Percentiles rank a stretch among this genome's conserved stretches.
phyloP scores from a whole-genome alignment of 1,140 invertebrate genomes.

The Papilio polyxenes region DNA sequence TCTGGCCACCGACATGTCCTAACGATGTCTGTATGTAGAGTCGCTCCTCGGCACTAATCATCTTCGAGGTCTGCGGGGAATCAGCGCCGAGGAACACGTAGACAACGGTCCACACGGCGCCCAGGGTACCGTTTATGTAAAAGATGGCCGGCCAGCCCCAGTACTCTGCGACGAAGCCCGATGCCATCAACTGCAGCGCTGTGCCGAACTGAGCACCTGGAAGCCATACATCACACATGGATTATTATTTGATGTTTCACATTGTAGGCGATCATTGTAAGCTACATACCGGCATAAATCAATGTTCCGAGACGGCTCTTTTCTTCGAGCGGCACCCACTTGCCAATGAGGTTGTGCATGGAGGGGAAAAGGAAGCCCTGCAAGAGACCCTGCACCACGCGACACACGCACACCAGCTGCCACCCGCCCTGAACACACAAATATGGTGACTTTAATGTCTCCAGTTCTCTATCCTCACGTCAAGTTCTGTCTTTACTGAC shows the following conservation, averaged over 20 bases:
- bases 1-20: constrained; percentile 62
- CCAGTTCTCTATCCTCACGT: not conserved
- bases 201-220: constrained; percentile 58
- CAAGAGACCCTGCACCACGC: constrained; percentile 87
- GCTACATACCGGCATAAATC: constrained; percentile 57
- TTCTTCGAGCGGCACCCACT: constrained; percentile 83
- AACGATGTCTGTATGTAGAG: constrained; percentile 81
- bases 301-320: constrained; percentile 73
- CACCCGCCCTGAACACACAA: constrained; percentile 55
- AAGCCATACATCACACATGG: constrained; percentile 21
- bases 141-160: constrained; percentile 87
- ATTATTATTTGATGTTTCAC: not conserved
- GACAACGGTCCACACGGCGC: constrained; percentile 81
- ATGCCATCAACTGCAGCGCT: constrained; percentile 60
- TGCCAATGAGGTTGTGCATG: constrained; percentile 87
- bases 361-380: constrained; percentile 87
- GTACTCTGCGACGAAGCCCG: constrained; percentile 63
- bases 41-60: constrained; percentile 81
- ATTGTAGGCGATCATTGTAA: not conserved
- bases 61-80: constrained; percentile 81
- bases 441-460: not conserved
- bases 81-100: constrained; percentile 83
- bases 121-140: constrained; percentile 84
- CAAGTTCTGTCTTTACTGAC: not conserved
- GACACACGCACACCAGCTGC: constrained; percentile 77